Evolutionary conservation across 2,113 vertebrate genomes (phyloP).

Genomic region (Etheostoma cragini): DNA sequence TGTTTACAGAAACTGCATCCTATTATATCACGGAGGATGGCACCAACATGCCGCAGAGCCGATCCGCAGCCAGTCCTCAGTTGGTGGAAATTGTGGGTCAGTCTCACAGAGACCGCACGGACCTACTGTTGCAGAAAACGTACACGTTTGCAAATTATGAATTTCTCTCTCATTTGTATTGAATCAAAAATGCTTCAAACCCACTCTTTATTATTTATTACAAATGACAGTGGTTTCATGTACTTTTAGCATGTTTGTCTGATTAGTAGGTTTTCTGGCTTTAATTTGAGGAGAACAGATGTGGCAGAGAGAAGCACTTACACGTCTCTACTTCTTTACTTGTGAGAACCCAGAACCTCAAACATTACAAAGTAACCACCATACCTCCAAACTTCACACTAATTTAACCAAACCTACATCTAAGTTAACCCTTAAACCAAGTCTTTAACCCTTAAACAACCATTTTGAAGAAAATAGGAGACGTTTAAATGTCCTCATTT

Average conservation of each 20-base stretch:
- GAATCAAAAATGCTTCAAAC: neutral
- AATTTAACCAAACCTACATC: neutral
- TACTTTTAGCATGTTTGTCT: neutral
- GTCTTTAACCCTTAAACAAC: no score
- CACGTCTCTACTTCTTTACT: neutral
- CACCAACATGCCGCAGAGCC: no score
- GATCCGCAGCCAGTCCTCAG: no score
- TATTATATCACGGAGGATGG: no score
- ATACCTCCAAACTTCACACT: neutral
- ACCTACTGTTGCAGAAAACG: conserved; percentile 4
- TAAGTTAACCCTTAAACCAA: neutral
- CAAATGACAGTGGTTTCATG: conserved; percentile 8
- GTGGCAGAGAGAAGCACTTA: neutral
- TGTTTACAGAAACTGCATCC: no score
- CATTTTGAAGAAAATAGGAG: neutral
- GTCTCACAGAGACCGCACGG: conserved; percentile 4
- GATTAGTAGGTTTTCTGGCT: neutral
- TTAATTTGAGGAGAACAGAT: neutral
- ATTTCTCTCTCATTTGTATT: neutral
- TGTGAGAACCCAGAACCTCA: neutral
- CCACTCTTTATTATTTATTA: neutral
- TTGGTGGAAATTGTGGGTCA: no score
- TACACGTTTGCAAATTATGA: neutral
- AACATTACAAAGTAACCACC: neutral
- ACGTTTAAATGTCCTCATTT: neutral